A percentile compares a stretch with the other conserved stretches of the same genome.
These are phyloP conservation scores for Drosophila arizonae DNA, from an alignment of 1,140 invertebrate genomes.

Conservation along the genomic window DNA sequence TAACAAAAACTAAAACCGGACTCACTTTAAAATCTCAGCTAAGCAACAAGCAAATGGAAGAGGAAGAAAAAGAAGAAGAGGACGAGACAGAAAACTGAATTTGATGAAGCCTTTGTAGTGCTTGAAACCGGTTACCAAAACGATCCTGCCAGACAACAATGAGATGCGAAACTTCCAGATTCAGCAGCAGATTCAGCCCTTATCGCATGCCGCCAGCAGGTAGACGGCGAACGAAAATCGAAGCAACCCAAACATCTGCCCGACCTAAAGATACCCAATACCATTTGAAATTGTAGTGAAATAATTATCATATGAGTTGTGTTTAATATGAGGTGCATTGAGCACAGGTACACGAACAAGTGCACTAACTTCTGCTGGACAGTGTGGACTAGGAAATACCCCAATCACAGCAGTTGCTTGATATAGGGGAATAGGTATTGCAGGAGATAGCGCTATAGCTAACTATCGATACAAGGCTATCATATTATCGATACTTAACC, in stretches of 20 bases:
- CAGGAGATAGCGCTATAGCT: too few species aligned
- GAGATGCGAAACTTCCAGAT: constrained; percentile 6
- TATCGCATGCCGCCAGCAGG: constrained; percentile 6
- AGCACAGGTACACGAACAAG: too few species aligned
- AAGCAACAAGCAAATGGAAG: constrained; percentile 3
- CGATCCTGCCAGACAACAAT: constrained; percentile 34
- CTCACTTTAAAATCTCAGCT: background rate
- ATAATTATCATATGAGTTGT: too few species aligned
- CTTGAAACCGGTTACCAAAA: constrained; percentile 21
- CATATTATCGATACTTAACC: too few species aligned
- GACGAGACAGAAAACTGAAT: background rate
- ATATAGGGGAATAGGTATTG: too few species aligned
- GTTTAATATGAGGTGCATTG: too few species aligned
- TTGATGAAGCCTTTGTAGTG: constrained; percentile 23
- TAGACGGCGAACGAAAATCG: background rate
- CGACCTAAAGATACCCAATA: too few species aligned
- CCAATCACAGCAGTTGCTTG: too few species aligned
- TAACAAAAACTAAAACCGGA: constrained; percentile 14
- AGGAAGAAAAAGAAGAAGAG: background rate
- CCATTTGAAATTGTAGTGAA: too few species aligned
- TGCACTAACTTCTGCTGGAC: too few species aligned
- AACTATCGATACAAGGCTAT: too few species aligned
- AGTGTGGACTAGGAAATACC: too few species aligned
- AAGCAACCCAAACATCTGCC: background rate
- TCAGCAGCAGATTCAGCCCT: background rate